These are phyloP conservation scores for Tupaia tana DNA, from an alignment of 2,113 vertebrate species.

Conservation along the genomic window DNA sequence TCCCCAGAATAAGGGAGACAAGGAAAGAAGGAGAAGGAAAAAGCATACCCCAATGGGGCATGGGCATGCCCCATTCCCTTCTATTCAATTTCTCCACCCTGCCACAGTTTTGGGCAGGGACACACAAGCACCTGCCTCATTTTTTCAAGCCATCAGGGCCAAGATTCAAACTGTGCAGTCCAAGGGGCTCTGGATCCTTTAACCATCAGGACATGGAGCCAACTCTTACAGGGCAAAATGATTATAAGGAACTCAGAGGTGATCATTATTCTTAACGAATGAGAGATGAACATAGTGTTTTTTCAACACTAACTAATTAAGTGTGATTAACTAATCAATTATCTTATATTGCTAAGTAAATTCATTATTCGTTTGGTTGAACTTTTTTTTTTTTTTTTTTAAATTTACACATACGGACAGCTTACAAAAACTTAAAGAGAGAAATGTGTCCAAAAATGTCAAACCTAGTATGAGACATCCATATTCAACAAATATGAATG, in stretches of 20 bases:
- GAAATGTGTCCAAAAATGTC: background rate
- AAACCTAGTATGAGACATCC: background rate
- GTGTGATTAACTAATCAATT: constrained; percentile 29
- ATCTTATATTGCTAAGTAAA: background rate
- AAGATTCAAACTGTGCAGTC: no score
- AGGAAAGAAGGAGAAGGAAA: no score
- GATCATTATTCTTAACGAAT: background rate
- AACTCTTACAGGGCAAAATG: background rate
- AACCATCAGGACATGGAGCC: no score
- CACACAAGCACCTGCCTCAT: no score
- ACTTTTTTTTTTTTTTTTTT: background rate
- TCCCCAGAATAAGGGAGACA: no score
- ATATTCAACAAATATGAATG: background rate
- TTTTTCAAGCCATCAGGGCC: no score
- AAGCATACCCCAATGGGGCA: no score
- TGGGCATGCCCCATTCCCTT: no score
- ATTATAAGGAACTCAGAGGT: constrained; percentile 30
- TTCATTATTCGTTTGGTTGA: background rate
- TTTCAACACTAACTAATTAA: constrained; percentile 44
- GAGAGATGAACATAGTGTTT: background rate
- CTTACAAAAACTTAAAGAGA: background rate
- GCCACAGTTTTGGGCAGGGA: no score
- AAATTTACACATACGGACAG: background rate
- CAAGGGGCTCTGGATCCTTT: no score
- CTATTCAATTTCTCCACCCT: no score